Evolutionary conservation across 2,113 vertebrate species (phyloP).

Genomic region (Pterocles gutturalis): DNA sequence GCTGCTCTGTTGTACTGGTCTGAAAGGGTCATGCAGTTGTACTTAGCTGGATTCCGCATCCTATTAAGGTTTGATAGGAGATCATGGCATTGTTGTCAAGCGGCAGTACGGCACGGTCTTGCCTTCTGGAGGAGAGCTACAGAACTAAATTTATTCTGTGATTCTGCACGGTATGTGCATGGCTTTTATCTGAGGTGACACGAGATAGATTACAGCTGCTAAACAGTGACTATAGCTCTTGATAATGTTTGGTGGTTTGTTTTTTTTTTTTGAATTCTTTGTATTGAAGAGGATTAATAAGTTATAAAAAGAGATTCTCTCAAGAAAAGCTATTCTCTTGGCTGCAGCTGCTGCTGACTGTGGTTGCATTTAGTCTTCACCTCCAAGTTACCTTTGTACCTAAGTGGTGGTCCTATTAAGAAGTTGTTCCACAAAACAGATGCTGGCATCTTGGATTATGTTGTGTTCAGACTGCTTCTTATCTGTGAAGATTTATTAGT

Average conservation of each 20-base stretch:
- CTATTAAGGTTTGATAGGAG: background rate
- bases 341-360: background rate
- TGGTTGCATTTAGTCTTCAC: background rate
- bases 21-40: background rate
- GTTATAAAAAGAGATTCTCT: background rate
- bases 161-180: background rate
- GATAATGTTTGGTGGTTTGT: background rate
- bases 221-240: background rate
- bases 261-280: background rate
- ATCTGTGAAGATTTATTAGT: background rate
- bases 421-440: background rate
- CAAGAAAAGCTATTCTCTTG: background rate
- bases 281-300: background rate
- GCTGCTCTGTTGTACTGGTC: background rate
- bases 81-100: background rate
- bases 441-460: background rate
- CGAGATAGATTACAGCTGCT: background rate
- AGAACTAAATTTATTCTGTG: background rate
- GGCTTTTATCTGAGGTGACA: background rate
- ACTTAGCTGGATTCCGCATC: background rate
- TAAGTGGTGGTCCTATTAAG: rapidly evolving
- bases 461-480: background rate
- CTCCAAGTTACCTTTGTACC: background rate
- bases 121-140: background rate
- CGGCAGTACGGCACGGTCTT: background rate